Conservation (phyloP, 2,888 invertebrate species). For the Tachystola acroxantha region DNA sequence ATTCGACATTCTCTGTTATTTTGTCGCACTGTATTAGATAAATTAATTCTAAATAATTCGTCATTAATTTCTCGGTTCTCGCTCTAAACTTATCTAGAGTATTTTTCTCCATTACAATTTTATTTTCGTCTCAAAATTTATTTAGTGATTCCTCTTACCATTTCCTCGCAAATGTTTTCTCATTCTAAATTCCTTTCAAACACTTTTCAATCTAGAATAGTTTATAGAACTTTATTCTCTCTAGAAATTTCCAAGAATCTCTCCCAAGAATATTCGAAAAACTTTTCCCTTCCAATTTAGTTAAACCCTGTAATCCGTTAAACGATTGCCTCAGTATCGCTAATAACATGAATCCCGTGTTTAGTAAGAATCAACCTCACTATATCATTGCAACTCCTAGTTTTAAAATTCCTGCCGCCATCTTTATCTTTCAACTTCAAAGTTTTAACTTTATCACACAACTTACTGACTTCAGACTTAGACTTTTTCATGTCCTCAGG, state of each 20-base stretch:
- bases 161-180: too few species aligned
- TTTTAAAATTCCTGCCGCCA: conserved; percentile 51
- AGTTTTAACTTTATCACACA: conserved; percentile 67
- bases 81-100: too few species aligned
- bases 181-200: too few species aligned
- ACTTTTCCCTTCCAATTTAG: neutral
- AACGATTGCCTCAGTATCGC: conserved; percentile 87
- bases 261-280: neutral
- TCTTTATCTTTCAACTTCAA: conserved; percentile 59
- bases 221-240: too few species aligned
- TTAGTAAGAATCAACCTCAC: conserved; percentile 86
- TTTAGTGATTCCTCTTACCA: too few species aligned
- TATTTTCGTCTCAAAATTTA: too few species aligned
- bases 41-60: too few species aligned
- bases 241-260: neutral
- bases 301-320: conserved; percentile 19
- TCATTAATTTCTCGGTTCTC: too few species aligned
- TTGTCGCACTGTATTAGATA: too few species aligned
- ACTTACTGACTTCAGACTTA: conserved; percentile 71
- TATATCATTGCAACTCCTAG: conserved; percentile 76
- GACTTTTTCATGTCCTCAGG: conserved; percentile 65
- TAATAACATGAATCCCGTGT: conserved; percentile 88
- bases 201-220: too few species aligned
- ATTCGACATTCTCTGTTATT: too few species aligned
- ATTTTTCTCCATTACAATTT: too few species aligned